These are phyloP conservation scores for Aspiorhynchus laticeps DNA, from an alignment of 2,113 vertebrate species.

Conservation along the genomic window DNA sequence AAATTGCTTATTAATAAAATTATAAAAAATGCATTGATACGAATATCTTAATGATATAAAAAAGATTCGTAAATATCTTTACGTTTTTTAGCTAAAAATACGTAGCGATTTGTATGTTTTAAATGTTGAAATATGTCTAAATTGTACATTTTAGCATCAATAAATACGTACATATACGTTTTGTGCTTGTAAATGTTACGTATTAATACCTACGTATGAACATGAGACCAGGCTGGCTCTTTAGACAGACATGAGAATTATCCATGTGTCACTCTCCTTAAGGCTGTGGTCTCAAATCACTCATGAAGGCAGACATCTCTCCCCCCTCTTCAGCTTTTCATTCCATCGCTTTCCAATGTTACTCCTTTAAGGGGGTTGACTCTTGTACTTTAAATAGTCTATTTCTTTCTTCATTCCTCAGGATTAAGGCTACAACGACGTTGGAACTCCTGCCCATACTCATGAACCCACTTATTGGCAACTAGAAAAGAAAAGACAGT, in stretches of 20 bases:
- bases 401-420: conserved; percentile 73
- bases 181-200: too few species aligned
- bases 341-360: conserved; percentile 24
- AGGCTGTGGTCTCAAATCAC: not conserved
- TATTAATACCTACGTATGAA: too few species aligned
- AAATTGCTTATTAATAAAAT: too few species aligned
- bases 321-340: not conserved
- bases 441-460: conserved; percentile 90
- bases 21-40: too few species aligned
- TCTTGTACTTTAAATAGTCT: conserved; percentile 63
- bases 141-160: too few species aligned
- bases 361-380: conserved; percentile 55
- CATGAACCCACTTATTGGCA: conserved; percentile 95
- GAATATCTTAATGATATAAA: too few species aligned
- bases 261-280: not conserved
- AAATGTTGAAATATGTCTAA: too few species aligned
- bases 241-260: not conserved
- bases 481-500: conserved; percentile 71
- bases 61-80: too few species aligned
- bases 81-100: too few species aligned
- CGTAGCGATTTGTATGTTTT: too few species aligned
- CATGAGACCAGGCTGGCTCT: too few species aligned
- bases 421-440: conserved; percentile 79
- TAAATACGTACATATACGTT: too few species aligned
- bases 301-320: not conserved